Base-by-base conservation (phyloP, 1,140 invertebrate genomes). In the Ptiloglossa arizonensis region DNA sequence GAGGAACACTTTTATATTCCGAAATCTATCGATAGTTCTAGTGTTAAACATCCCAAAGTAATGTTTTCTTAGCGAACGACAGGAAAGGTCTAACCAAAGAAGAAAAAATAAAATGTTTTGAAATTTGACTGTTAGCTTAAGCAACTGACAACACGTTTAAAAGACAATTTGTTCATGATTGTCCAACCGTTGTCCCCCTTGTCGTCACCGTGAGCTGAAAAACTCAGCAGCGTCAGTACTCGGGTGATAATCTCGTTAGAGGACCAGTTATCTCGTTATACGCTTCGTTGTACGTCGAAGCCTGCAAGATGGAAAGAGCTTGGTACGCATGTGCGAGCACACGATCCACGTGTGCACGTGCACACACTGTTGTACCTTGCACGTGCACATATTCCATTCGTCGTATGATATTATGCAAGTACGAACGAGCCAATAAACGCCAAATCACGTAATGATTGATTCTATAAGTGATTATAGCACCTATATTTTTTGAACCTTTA, bases 161-260 rank as follows among this genome's bases (percentile, higher is more conserved):
- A 62, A 52, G 79, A 69, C 41, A 63, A 77, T 77, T 69, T 74
- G n/a, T 19, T 17, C 19, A 5, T 15, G 32, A n/a, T 38, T 35
- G 13, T 29, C 19, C 22, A 1, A 22, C 5, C 22, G 27, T n/a
- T 24, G 22, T 57, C 52, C 22, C 32, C 5, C 24, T 27, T 27
- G 70, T 60, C 44, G 29, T n/a, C 19, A 15, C 32, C 15, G n/a
- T 6, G 22, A 29, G 38, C 35, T 64, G 76, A 46, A 64, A 81
- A 73, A 73, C 44, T 62, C 50, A 68, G 46, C 29, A 54, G 29
- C 50, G 69, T 13, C 5, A 22, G 68, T 48, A 19, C 29, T 24
- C 66, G 27, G 19, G 22, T 24, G 66, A 77, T 77, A 83, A 83
- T 85, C 81, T 77, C 71, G 62, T 83, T 83, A 83, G 66, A 83